Base-by-base conservation (phyloP, 2,888 invertebrate species). In the Monochamus alternatus region DNA sequence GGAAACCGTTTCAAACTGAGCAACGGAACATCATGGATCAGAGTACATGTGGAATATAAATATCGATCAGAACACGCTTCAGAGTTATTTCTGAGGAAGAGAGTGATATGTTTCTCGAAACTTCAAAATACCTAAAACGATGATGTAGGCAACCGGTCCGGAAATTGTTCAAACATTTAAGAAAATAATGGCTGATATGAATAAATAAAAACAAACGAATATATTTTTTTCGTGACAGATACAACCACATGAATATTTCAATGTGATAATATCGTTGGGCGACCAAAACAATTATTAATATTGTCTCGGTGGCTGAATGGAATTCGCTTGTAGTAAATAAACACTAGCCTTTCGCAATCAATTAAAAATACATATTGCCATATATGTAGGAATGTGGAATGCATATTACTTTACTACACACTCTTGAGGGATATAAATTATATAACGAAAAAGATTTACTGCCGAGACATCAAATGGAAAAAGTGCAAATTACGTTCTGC, bases 251-350 rank as follows among this genome's bases (percentile, higher is more conserved):
- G 12, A 55, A 9, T 58, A 60, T 10, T 38, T 32, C n/a, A 10
- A 9, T 60, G 31, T n/a, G 31, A 59, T 5, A 59, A 59, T 59
- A 59, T 59, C 38, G 60, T 60, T 60, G 10, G n/a, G 38, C 38
- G 31, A 60, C n/a, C n/a, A 60, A 60, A 60, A 60, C 31, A 64
- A 55, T 47, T 47, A 63, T 43, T 64, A 64, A 64, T 64, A 64
- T 64, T 64, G 64, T 64, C 47, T 30, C 22, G 47, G 12, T n/a
- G 9, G 52, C 51, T n/a, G 55, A 32, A 59, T 60, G 69, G 69
- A 59, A 69, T 69, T 43, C 30, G 32, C 69, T 44, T 59, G 69
- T 68, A 58, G 68, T 69, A 69, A 69, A 69, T 60, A 69, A 69
- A 55, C 69, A 59, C n/a, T 69, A 59, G 31, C 47, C 31, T 69